Evolutionary conservation across 2,888 invertebrate genomes (phyloP), one percentile per base, ranked within the genome.

Genomic region (Gerris lacustris): DNA sequence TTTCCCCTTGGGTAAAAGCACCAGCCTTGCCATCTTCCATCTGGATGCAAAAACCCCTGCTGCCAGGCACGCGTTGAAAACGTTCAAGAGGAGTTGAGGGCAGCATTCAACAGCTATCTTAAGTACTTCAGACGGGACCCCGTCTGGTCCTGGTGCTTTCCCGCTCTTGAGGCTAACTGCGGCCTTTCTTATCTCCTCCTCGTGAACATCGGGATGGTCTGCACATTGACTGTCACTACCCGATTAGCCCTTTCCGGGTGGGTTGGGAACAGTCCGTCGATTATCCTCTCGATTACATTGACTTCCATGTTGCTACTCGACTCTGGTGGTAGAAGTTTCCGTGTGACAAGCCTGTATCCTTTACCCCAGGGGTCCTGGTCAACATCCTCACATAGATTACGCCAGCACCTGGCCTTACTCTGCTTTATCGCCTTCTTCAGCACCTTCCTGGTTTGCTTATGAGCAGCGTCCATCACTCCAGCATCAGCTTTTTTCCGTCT

Each of bases 311-410:
- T n/a, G n/a, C n/a, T n/a, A n/a, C n/a, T n/a, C n/a, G n/a, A n/a
- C n/a, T n/a, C n/a, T n/a, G n/a, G n/a, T n/a, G n/a, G n/a, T n/a
- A n/a, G n/a, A n/a, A n/a, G n/a, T n/a, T n/a, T n/a, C n/a, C n/a
- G n/a, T n/a, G n/a, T n/a, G n/a, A n/a, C n/a, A n/a, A n/a, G n/a
- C n/a, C n/a, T n/a, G n/a, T n/a, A n/a, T n/a, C n/a, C n/a, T n/a
- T n/a, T n/a, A n/a, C n/a, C n/a, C n/a, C n/a, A n/a, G n/a, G n/a
- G n/a, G n/a, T n/a, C n/a, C n/a, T n/a, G 62, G 11, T 69, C 69
- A 2, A 77, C 69, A 5, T 75, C 74, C 9, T 74, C 66, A 64
- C 72, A 71, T 7, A 77, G 70, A 6, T 71, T 66, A 11, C 68
- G 72, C 76, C 76, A 77, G 17, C 71, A 47, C 15, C n/a, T n/a